Base-by-base conservation (phyloP, 2,888 invertebrate genomes). In the Acanthosepion lycidas region DNA sequence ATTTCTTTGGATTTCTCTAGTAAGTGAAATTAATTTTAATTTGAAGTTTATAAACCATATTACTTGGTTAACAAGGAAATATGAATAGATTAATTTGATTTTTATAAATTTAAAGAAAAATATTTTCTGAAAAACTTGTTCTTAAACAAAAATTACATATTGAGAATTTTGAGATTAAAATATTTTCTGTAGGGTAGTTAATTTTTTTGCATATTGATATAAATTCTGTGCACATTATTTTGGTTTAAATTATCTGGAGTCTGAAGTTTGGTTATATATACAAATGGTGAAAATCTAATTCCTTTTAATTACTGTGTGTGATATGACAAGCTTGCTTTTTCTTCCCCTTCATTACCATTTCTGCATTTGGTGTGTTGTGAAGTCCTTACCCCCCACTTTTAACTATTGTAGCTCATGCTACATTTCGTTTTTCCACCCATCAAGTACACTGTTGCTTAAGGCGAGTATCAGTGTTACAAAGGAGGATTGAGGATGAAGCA, bases 281-380 rank as follows among this genome's bases (percentile, higher is more conserved):
- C n/a, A 33, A 15, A 33, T n/a, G 1, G 15, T 1, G 9, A n/a
- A n/a, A 78, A n/a, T 0, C 8, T 18, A 20, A 20, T 64, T 64
- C 20, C 15, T 20, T 59, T 64, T 6, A 59, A 23, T 59, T 23
- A 59, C 23, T 59, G 23, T 59, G 51, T 51, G 6, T 15, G 59
- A 78, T 78, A 78, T 78, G 78, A 78, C 15, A n/a, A 78, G 78
- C 78, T 78, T 78, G 78, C n/a, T 78, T 78, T 78, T 78, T 78
- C n/a, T 78, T n/a, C 12, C 78, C n/a, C n/a, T 33, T 78, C 59
- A 23, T 59, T 59, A 59, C 23, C 20, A 20, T 59, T 23, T 59
- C 59, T 59, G 59, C 59, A 59, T 59, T 59, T 59, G n/a, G n/a
- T 78, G 78, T 78, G 78, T 78, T 78, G n/a, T 78, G 59, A 59